A percentile compares a stretch with the other conserved stretches of the same genome.
Evolutionary conservation across 2,888 invertebrate genomes (phyloP).

Genomic region (Eupithecia exiguata): DNA sequence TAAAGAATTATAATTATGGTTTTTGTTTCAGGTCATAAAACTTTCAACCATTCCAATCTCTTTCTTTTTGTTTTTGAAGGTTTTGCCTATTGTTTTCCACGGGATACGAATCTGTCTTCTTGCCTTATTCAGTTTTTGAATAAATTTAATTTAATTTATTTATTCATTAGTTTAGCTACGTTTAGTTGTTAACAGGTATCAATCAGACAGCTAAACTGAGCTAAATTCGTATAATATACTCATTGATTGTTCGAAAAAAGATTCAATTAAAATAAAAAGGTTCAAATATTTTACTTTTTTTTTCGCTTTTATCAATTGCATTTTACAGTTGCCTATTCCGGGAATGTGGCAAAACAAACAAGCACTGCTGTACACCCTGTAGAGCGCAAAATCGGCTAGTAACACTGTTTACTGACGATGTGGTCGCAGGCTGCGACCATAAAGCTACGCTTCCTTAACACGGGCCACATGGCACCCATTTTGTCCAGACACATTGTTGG

Average conservation of each 20-base stretch:
- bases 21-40: too few species aligned
- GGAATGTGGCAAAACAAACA: background rate
- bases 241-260: background rate
- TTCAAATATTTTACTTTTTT: background rate
- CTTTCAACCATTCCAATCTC: background rate
- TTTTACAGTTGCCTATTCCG: background rate
- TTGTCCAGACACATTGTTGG: constrained; percentile 52
- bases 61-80: background rate
- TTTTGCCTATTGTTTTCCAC: background rate
- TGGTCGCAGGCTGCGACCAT: constrained; percentile 68
- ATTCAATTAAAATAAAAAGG: background rate
- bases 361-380: constrained; percentile 20
- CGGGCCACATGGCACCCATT: constrained; percentile 58
- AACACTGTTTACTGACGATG: constrained; percentile 62
- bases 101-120: too few species aligned
- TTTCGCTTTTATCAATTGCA: background rate
- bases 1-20: too few species aligned
- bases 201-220: too few species aligned
- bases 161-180: too few species aligned
- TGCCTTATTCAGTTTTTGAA: too few species aligned
- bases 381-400: constrained; percentile 63
- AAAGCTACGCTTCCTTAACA: constrained; percentile 75
- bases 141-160: too few species aligned
- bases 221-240: too few species aligned
- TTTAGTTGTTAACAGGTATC: too few species aligned